Percentiles rank a stretch among this genome's conserved stretches.
phyloP scores from a whole-genome alignment of 1,140 invertebrate genomes.

The Pentalonia nigronervosa region DNA sequence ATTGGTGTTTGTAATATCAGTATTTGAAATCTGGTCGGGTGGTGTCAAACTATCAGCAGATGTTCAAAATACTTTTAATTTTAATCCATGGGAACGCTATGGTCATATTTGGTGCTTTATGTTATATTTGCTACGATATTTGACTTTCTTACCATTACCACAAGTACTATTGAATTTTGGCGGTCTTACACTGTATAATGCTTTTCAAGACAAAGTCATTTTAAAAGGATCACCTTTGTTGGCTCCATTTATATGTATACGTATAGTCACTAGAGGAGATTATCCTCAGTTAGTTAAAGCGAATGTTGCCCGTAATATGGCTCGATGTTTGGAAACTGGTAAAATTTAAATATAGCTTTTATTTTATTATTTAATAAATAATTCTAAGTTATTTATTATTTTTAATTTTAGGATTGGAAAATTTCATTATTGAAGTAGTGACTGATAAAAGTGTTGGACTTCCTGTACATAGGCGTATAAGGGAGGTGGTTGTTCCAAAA shows the following conservation, averaged over 20 bases:
- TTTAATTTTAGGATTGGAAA: slow-evolving; percentile 77
- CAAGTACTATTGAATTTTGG: slow-evolving; percentile 92
- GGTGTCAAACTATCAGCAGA: slow-evolving; percentile 74
- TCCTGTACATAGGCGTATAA: slow-evolving; percentile 74
- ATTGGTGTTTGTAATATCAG: slow-evolving; percentile 76
- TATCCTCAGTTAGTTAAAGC: slow-evolving; percentile 89
- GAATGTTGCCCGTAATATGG: slow-evolving; percentile 90
- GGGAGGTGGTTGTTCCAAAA: slow-evolving; percentile 87
- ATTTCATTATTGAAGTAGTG: slow-evolving; percentile 97
- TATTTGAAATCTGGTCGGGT: slow-evolving; percentile 82
- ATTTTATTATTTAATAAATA: neutral
- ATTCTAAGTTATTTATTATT: neutral
- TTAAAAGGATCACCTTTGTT: slow-evolving; percentile 88
- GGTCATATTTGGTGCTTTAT: slow-evolving; percentile 73
- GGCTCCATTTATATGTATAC: slow-evolving; percentile 94
- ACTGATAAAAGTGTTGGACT: slow-evolving; percentile 88
- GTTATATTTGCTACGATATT: slow-evolving; percentile 80
- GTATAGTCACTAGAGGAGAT: slow-evolving; percentile 94
- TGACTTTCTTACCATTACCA: slow-evolving; percentile 87
- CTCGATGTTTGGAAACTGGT: slow-evolving; percentile 81
- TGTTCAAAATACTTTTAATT: slow-evolving; percentile 66
- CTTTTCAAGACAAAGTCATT: slow-evolving; percentile 91
- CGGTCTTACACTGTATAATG: slow-evolving; percentile 90
- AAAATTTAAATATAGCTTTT: neutral
- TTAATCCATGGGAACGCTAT: slow-evolving; percentile 84